Conservation (phyloP, 2,113 vertebrate species). For the Rutilus rutilus region DNA sequence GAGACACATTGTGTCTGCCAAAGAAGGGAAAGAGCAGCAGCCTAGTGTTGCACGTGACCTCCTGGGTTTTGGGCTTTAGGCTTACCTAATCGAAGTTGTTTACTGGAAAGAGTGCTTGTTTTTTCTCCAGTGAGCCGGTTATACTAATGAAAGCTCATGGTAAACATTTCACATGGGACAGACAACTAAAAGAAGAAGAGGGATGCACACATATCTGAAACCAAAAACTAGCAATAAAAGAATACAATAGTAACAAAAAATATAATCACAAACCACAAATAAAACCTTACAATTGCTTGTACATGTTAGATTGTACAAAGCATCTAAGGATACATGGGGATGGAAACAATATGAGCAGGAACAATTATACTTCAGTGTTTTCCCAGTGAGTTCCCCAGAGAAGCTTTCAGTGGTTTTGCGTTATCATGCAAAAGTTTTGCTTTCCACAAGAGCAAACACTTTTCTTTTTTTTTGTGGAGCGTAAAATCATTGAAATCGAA, state of each 20-base stretch:
- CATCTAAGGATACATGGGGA: no score
- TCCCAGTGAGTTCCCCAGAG: neutral
- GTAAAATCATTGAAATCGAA: no score
- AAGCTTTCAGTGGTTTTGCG: neutral
- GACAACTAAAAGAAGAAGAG: neutral
- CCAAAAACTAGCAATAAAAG: neutral
- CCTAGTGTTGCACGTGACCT: neutral
- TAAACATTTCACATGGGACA: neutral
- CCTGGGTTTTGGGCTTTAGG: conserved; percentile 14
- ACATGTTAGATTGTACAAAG: no score
- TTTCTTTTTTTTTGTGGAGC: no score
- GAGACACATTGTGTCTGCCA: neutral
- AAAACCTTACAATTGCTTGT: no score
- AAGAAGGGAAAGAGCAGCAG: conserved; percentile 11
- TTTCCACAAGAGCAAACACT: neutral
- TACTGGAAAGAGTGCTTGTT: conserved; percentile 25
- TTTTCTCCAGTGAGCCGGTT: neutral
- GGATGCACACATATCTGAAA: neutral
- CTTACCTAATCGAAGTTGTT: neutral
- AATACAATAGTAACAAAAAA: neutral
- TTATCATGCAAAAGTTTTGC: neutral
- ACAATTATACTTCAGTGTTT: neutral
- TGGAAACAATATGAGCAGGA: neutral
- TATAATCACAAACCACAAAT: neutral
- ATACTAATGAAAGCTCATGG: neutral